Evolutionary conservation across 2,888 invertebrate genomes (phyloP).

Genomic region (Sphaeridia pumilis): DNA sequence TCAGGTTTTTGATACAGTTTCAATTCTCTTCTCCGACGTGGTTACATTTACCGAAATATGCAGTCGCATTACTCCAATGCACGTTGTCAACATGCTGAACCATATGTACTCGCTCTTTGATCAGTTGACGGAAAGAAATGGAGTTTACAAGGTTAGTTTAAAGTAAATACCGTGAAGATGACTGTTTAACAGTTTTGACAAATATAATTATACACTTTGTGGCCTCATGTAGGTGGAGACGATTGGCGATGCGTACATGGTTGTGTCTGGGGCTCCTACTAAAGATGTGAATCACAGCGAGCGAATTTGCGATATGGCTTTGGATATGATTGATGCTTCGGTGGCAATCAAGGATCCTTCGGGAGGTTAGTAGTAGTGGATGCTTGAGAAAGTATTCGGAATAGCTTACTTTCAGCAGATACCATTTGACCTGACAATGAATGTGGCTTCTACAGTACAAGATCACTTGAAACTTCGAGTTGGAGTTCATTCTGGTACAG

Average conservation of each 20-base stretch:
- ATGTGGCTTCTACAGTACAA: slow-evolving; percentile 13
- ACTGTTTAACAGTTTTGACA: neutral
- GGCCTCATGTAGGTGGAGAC: slow-evolving; percentile 66
- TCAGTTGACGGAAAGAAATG: slow-evolving; percentile 77
- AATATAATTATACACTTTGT: neutral
- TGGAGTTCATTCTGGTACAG: slow-evolving; percentile 50
- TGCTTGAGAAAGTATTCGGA: too few species aligned
- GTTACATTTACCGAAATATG: slow-evolving; percentile 97
- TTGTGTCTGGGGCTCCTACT: slow-evolving; percentile 88
- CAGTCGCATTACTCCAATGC: slow-evolving; percentile 82
- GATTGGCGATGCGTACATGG: slow-evolving; percentile 97
- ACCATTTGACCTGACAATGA: neutral
- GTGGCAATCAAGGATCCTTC: slow-evolving; percentile 46
- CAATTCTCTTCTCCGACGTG: slow-evolving; percentile 93
- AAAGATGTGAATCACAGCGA: slow-evolving; percentile 82
- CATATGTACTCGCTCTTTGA: slow-evolving; percentile 87
- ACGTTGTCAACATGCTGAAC: slow-evolving; percentile 94
- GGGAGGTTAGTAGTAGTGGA: slow-evolving; percentile 37
- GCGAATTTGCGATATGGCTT: slow-evolving; percentile 85
- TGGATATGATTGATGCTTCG: slow-evolving; percentile 91
- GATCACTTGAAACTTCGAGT: slow-evolving; percentile 30
- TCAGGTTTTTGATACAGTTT: slow-evolving; percentile 91
- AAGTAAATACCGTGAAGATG: neutral
- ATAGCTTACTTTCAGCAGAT: too few species aligned
- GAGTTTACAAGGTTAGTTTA: slow-evolving; percentile 74